Conservation (phyloP, 2,888 invertebrate genomes). For the Drosophila atroscutellata region DNA sequence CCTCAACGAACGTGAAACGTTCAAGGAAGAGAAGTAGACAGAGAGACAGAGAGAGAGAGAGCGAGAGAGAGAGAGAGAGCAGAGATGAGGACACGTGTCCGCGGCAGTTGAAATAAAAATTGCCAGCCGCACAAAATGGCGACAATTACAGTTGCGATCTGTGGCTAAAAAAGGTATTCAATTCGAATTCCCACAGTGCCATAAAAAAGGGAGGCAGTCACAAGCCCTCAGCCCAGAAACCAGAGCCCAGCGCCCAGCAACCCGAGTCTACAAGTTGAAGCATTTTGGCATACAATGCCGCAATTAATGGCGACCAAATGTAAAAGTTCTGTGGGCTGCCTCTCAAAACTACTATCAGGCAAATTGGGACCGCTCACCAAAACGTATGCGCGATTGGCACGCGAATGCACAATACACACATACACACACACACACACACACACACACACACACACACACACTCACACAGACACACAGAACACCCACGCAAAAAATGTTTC, state of each 20-base stretch:
- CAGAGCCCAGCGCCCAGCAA: not conserved
- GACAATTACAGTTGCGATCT: constrained; percentile 66
- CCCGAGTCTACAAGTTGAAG: constrained; percentile 2
- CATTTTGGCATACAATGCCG: constrained; percentile 31
- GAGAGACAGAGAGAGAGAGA: not conserved
- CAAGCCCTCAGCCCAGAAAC: not conserved
- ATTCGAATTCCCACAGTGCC: constrained; percentile 32
- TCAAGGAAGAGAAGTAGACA: constrained; percentile 3
- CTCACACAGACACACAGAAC: constrained; percentile 10
- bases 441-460: constrained; percentile 19
- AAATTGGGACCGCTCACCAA: constrained; percentile 42
- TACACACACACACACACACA: constrained; percentile 13
- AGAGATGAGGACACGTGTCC: constrained; percentile 46
- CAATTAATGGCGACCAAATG: constrained; percentile 58
- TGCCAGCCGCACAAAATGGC: constrained; percentile 42
- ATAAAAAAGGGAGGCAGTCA: constrained; percentile 21
- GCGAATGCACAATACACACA: constrained; percentile 48
- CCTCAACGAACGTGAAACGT: constrained; percentile 46
- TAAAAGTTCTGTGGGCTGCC: constrained; percentile 56
- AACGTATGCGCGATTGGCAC: constrained; percentile 68
- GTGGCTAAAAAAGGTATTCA: constrained; percentile 27
- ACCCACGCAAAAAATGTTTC: constrained; percentile 62
- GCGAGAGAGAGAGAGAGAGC: not conserved
- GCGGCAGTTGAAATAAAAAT: constrained; percentile 55
- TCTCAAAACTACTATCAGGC: constrained; percentile 51